Conservation (phyloP, 2,113 vertebrate genomes). For the Ceyx melanurus region DNA sequence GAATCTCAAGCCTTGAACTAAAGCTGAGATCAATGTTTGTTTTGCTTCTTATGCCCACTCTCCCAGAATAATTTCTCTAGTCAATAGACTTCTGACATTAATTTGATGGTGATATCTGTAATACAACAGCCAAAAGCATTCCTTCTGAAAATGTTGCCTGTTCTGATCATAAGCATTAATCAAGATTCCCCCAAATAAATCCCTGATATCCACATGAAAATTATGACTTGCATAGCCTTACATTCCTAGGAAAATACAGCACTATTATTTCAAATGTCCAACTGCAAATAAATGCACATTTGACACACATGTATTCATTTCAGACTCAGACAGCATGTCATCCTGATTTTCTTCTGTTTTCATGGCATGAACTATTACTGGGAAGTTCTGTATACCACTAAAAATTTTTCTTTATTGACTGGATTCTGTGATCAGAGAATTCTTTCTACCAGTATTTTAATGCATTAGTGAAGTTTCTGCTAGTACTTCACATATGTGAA, state of each 20-base stretch:
- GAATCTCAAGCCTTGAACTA: constrained; percentile 7
- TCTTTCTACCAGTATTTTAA: background rate
- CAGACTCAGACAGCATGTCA: background rate
- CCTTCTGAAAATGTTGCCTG: background rate
- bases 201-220: background rate
- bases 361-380: background rate
- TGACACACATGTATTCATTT: background rate
- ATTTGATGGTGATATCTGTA: background rate
- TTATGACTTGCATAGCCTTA: background rate
- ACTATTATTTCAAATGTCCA: background rate
- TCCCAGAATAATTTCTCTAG: background rate
- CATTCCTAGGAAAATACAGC: background rate
- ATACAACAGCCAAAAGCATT: background rate
- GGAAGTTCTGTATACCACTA: background rate
- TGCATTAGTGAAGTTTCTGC: background rate
- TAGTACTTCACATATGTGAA: background rate
- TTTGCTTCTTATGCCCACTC: background rate
- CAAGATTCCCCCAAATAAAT: background rate
- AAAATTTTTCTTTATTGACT: background rate
- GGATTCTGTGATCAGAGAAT: background rate
- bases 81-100: background rate
- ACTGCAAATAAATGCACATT: background rate
- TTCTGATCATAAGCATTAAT: background rate
- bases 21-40: background rate
- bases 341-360: background rate